These are phyloP conservation scores for Synodontis membranacea DNA, from an alignment of 2,113 vertebrate genomes.

Conservation along the genomic window DNA sequence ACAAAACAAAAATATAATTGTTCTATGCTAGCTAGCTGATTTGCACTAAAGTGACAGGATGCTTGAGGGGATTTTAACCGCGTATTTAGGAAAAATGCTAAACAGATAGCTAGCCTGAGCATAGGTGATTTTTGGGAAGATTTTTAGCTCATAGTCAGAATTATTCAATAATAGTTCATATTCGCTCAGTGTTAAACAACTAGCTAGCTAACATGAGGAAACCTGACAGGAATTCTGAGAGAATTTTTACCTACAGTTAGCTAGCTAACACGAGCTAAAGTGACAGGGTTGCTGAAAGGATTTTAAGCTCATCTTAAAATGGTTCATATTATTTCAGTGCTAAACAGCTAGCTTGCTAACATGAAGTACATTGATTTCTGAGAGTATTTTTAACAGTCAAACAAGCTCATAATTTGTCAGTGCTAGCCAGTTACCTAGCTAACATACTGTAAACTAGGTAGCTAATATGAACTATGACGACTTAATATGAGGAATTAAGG, in stretches of 20 bases:
- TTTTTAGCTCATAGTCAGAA: not conserved
- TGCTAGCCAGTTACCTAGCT: not conserved
- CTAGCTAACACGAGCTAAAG: not conserved
- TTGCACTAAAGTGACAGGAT: not conserved
- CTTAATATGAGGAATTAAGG: not conserved
- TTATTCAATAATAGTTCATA: not conserved
- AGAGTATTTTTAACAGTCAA: not conserved
- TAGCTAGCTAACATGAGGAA: not conserved
- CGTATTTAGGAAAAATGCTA: not conserved
- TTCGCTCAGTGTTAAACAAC: not conserved
- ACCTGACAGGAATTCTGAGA: not conserved
- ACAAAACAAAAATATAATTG: no score
- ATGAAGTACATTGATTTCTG: not conserved
- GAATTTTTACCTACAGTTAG: not conserved
- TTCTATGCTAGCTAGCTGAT: not conserved
- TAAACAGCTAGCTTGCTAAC: not conserved
- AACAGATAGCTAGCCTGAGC: not conserved
- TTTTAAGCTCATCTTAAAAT: not conserved
- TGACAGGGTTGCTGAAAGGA: not conserved
- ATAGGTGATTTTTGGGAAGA: not conserved
- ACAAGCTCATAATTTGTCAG: not conserved
- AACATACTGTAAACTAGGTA: no score
- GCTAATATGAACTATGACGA: not conserved
- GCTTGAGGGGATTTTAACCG: not conserved
- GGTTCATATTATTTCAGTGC: not conserved